Conservation (phyloP, 2,888 invertebrate genomes). For the Cerastoderma edule region DNA sequence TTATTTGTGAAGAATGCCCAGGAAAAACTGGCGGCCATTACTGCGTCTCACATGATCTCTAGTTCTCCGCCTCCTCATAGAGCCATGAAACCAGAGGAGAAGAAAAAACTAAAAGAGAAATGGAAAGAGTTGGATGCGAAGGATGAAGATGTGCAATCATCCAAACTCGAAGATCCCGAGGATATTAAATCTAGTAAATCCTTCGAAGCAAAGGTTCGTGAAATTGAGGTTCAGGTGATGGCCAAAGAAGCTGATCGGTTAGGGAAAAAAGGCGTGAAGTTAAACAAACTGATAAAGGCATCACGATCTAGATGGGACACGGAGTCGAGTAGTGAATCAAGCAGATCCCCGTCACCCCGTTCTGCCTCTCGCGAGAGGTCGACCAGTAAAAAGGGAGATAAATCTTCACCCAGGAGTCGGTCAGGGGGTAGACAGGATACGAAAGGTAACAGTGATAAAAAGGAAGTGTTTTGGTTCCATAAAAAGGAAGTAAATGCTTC, state of each 20-base stretch:
- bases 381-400: conserved; percentile 6
- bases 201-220: background rate
- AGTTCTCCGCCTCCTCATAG: conserved; percentile 57
- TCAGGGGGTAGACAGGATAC: background rate
- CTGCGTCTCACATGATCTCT: conserved; percentile 34
- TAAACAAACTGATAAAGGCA: conserved; percentile 23
- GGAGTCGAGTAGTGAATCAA: conserved; percentile 5
- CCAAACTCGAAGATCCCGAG: background rate
- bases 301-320: conserved; percentile 47
- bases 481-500: conserved; percentile 19
- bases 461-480: conserved; percentile 41
- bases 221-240: background rate
- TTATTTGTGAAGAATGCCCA: conserved; percentile 27
- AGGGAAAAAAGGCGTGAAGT: conserved; percentile 2
- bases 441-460: background rate
- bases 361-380: conserved; percentile 29
- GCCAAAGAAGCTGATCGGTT: background rate
- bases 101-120: conserved; percentile 48
- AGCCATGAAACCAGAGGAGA: conserved; percentile 56
- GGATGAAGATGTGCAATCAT: conserved; percentile 10
- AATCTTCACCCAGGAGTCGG: background rate
- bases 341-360: background rate
- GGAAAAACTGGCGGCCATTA: conserved; percentile 22
- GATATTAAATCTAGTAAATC: background rate
- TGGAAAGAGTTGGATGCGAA: conserved; percentile 44